Base-by-base conservation (phyloP, 1,140 invertebrate genomes). In the Zaprionus ornatus region DNA sequence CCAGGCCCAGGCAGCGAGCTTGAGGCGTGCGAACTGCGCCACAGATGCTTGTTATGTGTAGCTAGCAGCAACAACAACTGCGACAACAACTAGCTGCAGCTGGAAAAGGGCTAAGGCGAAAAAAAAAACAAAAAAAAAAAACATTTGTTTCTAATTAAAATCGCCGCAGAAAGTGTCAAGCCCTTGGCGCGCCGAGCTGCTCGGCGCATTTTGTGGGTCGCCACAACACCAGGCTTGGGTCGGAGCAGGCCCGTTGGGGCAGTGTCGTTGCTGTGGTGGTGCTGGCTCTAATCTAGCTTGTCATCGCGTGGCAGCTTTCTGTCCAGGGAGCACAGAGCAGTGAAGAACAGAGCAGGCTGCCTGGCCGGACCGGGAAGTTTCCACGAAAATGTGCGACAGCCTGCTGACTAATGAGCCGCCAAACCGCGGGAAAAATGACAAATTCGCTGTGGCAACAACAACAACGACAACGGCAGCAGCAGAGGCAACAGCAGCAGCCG, bases 401-500 rank as follows among this genome's bases (percentile, higher is more conserved):
- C 60, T 21, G 70, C 83, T 87, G 84, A 88, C 85, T 88, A 88
- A 88, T 88, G 85, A 88, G 85, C 85, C 84, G 77, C 77, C 80
- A 84, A 90, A 85, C 85, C 82, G 85, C 84, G 85, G 84, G 84
- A 88, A 88, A 88, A 88, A 88, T 88, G 85, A 88, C 85, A 88
- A 88, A 88, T 88, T 88, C 90, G 90, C 56, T 73, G 74, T 56
- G 27, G 59, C 29, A 65, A 52, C 55, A 50, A 61, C 54, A 35
- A 48, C 29, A 27, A 45, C 32, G 10, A 9, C 29, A 32, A 5
- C 6, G 7, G 2, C 7, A 65, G 45, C 48, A 42, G 42, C 48
- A 60, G 68, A 66, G 54, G 71, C 21, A 29, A 0, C 27, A 3
- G 29, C 29, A 65, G 45, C 48, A 48, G 45, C 48, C 40, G 29